Evolutionary conservation across 2,113 vertebrate species (phyloP), one percentile per base, ranked within the genome.

Genomic region (Trachemys scripta): DNA sequence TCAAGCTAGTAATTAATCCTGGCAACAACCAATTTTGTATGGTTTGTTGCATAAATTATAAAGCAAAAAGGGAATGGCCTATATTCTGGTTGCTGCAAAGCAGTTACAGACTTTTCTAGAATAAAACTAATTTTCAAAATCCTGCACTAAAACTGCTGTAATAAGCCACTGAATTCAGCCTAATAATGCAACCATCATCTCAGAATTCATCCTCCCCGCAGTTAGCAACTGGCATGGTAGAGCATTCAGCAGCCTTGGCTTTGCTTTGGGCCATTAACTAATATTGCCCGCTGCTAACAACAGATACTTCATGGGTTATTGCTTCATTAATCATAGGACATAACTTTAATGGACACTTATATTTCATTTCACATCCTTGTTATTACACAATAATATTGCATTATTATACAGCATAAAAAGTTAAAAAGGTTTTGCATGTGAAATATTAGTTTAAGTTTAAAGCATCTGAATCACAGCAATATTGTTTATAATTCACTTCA

Each of bases 281-380:
- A 94, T 81, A 95, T 87, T 0, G 1, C 89, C 94, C 90, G 69
- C 82, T 96, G 94, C 94, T 96, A 97, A 97, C 97, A 98, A 84
- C 79, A 97, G 90, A 96, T 90, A 97, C 94, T 94, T 97, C 85
- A 89, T 82, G 95, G 96, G 82, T 97, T 97, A 96, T 22, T 97
- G 92, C 87, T 97, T 98, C 94, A 98, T 97, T 98, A 98, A 97
- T 96, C 49, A 20, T 87, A 95, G 92, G 90, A 87, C 86, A 83
- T 88, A 96, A 96, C 49, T 25, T 79, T 91, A 69, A 96, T 47
- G 38, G 87, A 91, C 95, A 91, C 86, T 84, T 90, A 49, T 54
- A 87, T 93, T 96, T 88, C 50, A 88, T 90, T 90, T 90, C 87
- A 95, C 49, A 84, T 20, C 54, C 82, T 79, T 49, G 62, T 78